These are phyloP conservation scores for Saiga tatarica DNA, from an alignment of 2,113 vertebrate genomes.

Conservation along the genomic window DNA sequence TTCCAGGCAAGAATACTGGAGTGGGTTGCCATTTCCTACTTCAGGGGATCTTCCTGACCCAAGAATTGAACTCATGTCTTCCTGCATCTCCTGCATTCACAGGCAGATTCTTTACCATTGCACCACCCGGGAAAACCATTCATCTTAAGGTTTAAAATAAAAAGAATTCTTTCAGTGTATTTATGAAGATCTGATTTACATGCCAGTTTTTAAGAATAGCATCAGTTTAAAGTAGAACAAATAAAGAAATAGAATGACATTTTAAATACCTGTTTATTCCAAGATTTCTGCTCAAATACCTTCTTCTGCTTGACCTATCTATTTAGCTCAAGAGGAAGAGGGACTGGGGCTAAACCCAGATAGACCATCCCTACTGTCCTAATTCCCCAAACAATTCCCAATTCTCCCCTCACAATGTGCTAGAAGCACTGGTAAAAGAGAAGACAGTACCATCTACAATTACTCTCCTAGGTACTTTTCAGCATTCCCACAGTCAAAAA, in stretches of 20 bases:
- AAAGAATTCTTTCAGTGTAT: neutral
- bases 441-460: constrained; percentile 13
- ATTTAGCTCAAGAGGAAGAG: constrained; percentile 29
- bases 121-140: neutral
- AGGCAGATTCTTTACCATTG: neutral
- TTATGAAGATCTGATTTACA: constrained; percentile 22
- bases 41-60: neutral
- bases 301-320: constrained; percentile 10
- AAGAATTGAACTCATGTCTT: neutral
- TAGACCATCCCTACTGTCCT: constrained; percentile 23
- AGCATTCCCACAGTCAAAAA: neutral
- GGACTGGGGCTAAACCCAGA: constrained; percentile 4
- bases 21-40: neutral
- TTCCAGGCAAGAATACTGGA: neutral
- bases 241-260: neutral
- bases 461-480: neutral
- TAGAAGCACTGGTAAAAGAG: neutral
- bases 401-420: neutral
- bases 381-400: constrained; percentile 52
- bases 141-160: constrained; percentile 27
- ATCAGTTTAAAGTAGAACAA: neutral
- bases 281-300: neutral
- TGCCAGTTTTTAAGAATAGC: neutral
- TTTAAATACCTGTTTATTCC: neutral
- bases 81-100: neutral